Conservation (phyloP, 1,140 invertebrate species). For the Daktulosphaira vitifoliae region DNA sequence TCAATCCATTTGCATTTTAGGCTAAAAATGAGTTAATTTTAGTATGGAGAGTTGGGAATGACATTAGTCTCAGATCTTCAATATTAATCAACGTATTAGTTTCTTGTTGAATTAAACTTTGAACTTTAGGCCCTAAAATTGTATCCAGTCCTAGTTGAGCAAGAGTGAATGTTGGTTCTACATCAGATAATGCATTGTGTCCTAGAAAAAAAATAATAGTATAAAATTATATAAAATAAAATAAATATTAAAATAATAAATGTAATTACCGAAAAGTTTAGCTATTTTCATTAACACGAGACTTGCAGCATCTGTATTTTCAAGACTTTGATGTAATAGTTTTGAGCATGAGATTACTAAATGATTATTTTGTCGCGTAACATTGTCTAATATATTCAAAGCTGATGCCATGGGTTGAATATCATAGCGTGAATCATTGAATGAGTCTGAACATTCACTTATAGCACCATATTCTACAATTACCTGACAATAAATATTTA, state of each 20-base stretch:
- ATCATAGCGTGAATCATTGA: constrained; percentile 5
- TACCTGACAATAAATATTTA: neutral
- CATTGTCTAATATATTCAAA: neutral
- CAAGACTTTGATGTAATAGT: neutral
- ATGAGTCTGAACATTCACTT: neutral
- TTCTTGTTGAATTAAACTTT: neutral
- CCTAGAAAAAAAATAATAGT: neutral
- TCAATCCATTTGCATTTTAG: no score
- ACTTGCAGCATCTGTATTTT: neutral
- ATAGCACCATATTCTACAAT: constrained; percentile 14
- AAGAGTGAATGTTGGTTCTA: constrained; percentile 7
- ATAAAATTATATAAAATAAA: neutral
- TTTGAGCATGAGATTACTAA: neutral
- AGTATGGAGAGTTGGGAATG: neutral
- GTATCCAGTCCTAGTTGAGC: constrained; percentile 13
- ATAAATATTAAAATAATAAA: neutral
- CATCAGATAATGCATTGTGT: neutral
- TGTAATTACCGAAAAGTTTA: constrained; percentile 16
- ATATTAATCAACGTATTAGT: neutral
- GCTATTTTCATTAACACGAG: neutral
- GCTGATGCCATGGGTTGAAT: neutral
- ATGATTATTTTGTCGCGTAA: neutral
- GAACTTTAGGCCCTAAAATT: neutral
- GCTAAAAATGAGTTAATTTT: neutral
- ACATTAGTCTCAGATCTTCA: constrained; percentile 1